phyloP scores from a whole-genome alignment of 1,140 invertebrate genomes.

The Bacillus rossius region DNA sequence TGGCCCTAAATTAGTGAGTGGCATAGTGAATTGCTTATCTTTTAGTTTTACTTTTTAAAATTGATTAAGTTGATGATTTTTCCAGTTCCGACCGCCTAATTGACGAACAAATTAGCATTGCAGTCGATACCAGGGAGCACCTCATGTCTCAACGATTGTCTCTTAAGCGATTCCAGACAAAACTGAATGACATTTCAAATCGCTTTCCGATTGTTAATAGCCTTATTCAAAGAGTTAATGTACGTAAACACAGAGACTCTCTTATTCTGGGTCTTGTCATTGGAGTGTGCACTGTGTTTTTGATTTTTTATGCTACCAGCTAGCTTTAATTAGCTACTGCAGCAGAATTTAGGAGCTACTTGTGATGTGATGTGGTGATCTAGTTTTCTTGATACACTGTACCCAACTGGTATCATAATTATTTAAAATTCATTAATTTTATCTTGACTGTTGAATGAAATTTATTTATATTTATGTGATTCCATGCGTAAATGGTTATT shows the following conservation, averaged over 20 bases:
- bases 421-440: too few species aligned
- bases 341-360: too few species aligned
- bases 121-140: conserved; percentile 91
- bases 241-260: conserved; percentile 87
- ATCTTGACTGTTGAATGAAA: too few species aligned
- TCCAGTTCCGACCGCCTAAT: conserved; percentile 86
- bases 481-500: too few species aligned
- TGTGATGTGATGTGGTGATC: too few species aligned
- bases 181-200: conserved; percentile 89
- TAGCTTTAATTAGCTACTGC: conserved; percentile 34
- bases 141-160: conserved; percentile 79
- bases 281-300: conserved; percentile 78
- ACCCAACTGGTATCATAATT: too few species aligned
- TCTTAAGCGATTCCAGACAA: conserved; percentile 86
- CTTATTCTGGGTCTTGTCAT: conserved; percentile 83
- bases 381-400: too few species aligned
- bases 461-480: too few species aligned
- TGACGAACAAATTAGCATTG: conserved; percentile 95
- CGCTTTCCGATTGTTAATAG: conserved; percentile 85
- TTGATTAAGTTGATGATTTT: too few species aligned
- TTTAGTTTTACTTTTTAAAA: too few species aligned
- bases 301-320: conserved; percentile 79
- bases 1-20: too few species aligned
- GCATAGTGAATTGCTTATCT: too few species aligned
- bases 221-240: conserved; percentile 87